Evolutionary conservation across 2,888 invertebrate genomes (phyloP), one percentile per base, ranked within the genome.

Genomic region (Himalopsyche japonica): DNA sequence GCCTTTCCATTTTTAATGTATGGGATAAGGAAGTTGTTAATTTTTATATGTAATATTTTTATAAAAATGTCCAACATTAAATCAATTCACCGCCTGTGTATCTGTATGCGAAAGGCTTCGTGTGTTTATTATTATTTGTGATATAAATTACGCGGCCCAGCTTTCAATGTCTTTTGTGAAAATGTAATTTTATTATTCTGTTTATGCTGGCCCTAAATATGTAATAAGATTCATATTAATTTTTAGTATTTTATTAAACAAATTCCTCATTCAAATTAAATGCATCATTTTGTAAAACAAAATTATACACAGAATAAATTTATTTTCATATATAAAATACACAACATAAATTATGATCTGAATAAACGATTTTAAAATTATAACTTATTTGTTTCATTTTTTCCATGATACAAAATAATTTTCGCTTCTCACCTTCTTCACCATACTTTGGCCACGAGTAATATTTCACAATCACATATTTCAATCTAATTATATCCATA

Each of bases 291-390:
- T 81, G 27, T 79, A 47, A 83, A 43, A 70, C 18, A 64, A 47
- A 70, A 79, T 57, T 57, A 83, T 83, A 80, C 70, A 76, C 43
- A 30, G 27, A 78, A 80, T 77, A 82, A 84, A 86, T 77, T 76
- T 86, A 86, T 86, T 86, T 86, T 86, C 86, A 57, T 86, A 86
- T 84, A 27, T 84, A 82, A 85, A 82, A 81, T 85, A 84, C 76
- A 84, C 70, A 70, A 27, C 70, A 84, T 76, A 84, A 86, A n/a
- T n/a, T 70, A 82, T 84, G 82, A 85, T 85, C 84, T 85, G 84
- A 86, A 83, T 86, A 85, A 86, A 86, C 80, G 64, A 86, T 82
- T 84, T 82, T 83, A 84, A 64, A 57, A 83, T 80, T 85, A 77
- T 80, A 43, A 64, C 15, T 48, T 5, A 10, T 82, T 57, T 82